Conservation (phyloP, 2,113 vertebrate species). For the Urocynchramus pylzowi region DNA sequence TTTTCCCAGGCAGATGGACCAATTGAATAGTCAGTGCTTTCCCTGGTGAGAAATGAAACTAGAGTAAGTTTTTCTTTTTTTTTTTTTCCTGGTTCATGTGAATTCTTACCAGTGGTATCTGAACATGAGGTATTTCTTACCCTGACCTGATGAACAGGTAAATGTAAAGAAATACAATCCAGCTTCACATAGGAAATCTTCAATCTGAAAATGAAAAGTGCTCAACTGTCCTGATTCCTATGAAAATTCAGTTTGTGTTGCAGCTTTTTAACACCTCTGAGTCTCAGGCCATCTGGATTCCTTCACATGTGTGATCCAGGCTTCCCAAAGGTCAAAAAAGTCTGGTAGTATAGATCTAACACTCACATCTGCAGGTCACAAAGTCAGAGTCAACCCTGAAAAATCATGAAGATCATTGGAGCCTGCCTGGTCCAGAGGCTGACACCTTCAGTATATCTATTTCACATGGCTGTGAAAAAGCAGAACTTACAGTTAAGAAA, state of each 20-base stretch:
- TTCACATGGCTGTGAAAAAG: neutral
- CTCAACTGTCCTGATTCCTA: neutral
- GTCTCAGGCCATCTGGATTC: neutral
- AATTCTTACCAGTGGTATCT: neutral
- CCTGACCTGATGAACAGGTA: neutral
- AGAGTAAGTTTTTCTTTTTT: neutral
- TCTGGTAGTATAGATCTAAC: neutral
- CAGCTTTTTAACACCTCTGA: neutral
- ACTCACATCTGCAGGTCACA: neutral
- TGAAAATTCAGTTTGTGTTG: neutral
- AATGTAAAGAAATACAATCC: neutral
- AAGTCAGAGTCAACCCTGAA: neutral
- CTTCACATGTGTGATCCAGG: neutral
- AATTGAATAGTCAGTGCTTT: neutral
- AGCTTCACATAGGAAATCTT: neutral
- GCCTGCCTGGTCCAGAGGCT: neutral
- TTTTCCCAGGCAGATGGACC: slow-evolving; percentile 14
- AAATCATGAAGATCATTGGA: neutral
- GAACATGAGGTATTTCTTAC: neutral
- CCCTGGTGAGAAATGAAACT: slow-evolving; percentile 10
- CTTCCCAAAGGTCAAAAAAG: neutral
- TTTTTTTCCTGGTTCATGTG: neutral
- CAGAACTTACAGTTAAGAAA: neutral
- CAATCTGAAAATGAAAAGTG: neutral
- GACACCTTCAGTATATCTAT: neutral